Evolutionary conservation across 2,113 vertebrate species (phyloP).

Genomic region (Ceyx cyanopectus): DNA sequence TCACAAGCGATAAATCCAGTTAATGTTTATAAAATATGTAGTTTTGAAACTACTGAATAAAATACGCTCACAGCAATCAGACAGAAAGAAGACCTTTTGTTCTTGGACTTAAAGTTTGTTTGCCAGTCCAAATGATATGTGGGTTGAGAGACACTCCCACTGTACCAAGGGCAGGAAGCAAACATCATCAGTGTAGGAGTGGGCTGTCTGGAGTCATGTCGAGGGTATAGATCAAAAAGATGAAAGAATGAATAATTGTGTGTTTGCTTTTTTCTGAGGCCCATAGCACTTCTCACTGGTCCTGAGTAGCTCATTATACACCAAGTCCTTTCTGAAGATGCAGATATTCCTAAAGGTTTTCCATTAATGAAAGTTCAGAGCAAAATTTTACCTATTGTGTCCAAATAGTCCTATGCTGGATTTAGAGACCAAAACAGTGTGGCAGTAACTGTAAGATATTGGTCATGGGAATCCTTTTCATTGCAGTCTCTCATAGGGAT

Average conservation of each 20-base stretch:
- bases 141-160: background rate
- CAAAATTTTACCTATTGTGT: background rate
- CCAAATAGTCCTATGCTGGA: background rate
- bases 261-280: background rate
- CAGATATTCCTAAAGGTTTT: background rate
- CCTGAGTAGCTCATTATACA: background rate
- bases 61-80: background rate
- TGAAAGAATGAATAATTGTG: background rate
- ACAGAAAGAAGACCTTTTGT: constrained; percentile 24
- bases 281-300: background rate
- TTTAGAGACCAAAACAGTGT: background rate
- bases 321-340: background rate
- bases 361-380: background rate
- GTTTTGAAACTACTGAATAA: constrained; percentile 30
- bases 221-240: background rate
- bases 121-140: background rate
- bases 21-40: constrained; percentile 27
- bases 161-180: background rate
- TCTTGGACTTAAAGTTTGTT: constrained; percentile 15
- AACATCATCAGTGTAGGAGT: background rate
- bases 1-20: constrained; percentile 9
- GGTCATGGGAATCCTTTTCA: background rate
- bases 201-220: background rate
- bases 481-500: background rate
- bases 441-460: background rate